Percentiles rank a stretch among this genome's conserved stretches.
phyloP scores from a whole-genome alignment of 2,888 invertebrate species.

The Agrotis segetum region DNA sequence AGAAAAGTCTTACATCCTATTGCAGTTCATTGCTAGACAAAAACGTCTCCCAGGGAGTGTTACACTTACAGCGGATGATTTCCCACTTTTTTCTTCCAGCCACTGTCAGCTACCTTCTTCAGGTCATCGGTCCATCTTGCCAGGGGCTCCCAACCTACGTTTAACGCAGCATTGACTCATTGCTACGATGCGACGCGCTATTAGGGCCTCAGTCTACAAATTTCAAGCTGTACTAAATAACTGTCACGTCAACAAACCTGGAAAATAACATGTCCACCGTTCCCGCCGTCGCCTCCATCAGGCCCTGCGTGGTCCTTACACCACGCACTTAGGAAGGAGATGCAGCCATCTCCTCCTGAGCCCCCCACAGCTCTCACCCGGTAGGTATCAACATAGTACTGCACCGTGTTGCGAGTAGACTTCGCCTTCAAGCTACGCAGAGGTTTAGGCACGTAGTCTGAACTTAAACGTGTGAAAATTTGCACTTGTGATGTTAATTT shows the following conservation, averaged over 20 bases:
- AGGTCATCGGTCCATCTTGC: too few relatives aligned
- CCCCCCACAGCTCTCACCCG: constrained; percentile 94
- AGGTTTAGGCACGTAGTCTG: constrained; percentile 79
- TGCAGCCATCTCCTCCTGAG: constrained; percentile 97
- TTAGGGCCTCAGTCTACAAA: too few relatives aligned
- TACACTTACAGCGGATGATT: too few relatives aligned
- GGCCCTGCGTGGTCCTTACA: constrained; percentile 97
- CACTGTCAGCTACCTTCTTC: too few relatives aligned
- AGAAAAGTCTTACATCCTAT: too few relatives aligned
- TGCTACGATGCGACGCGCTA: too few relatives aligned
- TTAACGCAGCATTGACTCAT: too few relatives aligned
- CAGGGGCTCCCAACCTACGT: too few relatives aligned
- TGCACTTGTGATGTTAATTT: constrained; percentile 55
- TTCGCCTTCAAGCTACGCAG: constrained; percentile 84
- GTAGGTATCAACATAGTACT: constrained; percentile 94
- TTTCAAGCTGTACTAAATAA: background rate
- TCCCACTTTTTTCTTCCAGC: too few relatives aligned
- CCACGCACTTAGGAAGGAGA: constrained; percentile 96
- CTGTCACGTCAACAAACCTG: constrained; percentile 70
- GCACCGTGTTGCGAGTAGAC: constrained; percentile 81
- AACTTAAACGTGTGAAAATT: constrained; percentile 66
- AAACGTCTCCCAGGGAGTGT: too few relatives aligned
- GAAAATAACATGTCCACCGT: constrained; percentile 98
- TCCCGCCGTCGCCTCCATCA: constrained; percentile 99
- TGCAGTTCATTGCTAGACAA: too few relatives aligned